Evolutionary conservation across 2,888 invertebrate species (phyloP).

Genomic region (Mactromeris polynyma): DNA sequence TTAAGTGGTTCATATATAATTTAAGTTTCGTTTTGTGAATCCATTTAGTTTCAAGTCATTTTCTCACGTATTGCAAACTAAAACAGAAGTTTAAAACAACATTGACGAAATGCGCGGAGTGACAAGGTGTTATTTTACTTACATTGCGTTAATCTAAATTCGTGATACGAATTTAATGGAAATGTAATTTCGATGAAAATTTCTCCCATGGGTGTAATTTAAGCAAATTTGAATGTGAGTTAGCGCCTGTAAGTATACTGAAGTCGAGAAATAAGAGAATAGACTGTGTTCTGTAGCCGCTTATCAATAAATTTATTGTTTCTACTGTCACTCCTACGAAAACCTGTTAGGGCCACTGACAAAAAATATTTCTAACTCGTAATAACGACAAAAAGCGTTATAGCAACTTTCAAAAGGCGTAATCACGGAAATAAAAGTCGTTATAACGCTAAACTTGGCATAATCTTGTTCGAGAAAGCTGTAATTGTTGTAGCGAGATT

Average conservation of each 20-base stretch:
- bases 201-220: neutral
- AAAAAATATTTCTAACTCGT: too few relatives aligned
- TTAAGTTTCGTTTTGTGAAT: neutral
- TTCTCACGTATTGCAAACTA: neutral
- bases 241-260: neutral
- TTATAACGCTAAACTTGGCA: too few relatives aligned
- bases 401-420: too few relatives aligned
- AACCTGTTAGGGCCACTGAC: too few relatives aligned
- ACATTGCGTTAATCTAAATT: neutral
- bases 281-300: too few relatives aligned
- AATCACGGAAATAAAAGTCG: too few relatives aligned
- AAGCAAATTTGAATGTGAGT: neutral
- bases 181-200: neutral
- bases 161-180: neutral
- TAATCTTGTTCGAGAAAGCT: too few relatives aligned
- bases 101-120: neutral
- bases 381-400: too few relatives aligned
- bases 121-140: neutral
- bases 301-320: neutral
- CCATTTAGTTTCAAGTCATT: neutral
- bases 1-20: constrained; percentile 18
- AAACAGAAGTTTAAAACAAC: neutral
- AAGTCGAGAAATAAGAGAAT: too few relatives aligned
- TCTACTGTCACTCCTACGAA: neutral
- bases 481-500: too few relatives aligned